Percentiles rank a stretch among this genome's conserved stretches.
phyloP scores from a whole-genome alignment of 2,113 vertebrate species.

The Corythaixoides concolor region DNA sequence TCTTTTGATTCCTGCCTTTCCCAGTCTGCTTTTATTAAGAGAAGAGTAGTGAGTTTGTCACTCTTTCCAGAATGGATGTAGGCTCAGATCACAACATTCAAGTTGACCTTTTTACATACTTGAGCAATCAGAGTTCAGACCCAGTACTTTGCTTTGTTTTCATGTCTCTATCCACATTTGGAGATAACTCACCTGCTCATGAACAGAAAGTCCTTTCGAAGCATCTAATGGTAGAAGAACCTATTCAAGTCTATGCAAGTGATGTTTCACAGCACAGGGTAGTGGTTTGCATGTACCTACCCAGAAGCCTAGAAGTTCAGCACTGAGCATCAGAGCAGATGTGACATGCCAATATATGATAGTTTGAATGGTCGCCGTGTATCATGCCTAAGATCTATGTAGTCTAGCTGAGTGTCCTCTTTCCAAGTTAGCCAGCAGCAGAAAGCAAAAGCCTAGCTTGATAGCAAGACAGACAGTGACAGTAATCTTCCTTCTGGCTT shows the following conservation, averaged over 20 bases:
- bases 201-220: background rate
- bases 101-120: background rate
- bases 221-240: background rate
- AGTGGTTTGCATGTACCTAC: background rate
- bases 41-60: background rate
- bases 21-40: background rate
- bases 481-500: background rate
- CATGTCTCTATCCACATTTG: background rate
- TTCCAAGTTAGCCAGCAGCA: background rate
- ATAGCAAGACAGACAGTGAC: background rate
- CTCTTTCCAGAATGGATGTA: background rate
- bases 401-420: background rate
- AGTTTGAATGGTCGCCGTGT: background rate
- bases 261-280: background rate
- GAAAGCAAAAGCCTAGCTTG: background rate
- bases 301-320: background rate
- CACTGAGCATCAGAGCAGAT: background rate
- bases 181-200: background rate
- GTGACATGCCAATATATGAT: background rate
- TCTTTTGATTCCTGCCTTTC: background rate
- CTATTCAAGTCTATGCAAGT: background rate
- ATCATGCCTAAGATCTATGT: background rate
- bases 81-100: background rate
- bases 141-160: background rate
- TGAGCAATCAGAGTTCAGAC: background rate